These are phyloP conservation scores for Rostratula benghalensis DNA, from an alignment of 2,113 vertebrate species.

Conservation along the genomic window DNA sequence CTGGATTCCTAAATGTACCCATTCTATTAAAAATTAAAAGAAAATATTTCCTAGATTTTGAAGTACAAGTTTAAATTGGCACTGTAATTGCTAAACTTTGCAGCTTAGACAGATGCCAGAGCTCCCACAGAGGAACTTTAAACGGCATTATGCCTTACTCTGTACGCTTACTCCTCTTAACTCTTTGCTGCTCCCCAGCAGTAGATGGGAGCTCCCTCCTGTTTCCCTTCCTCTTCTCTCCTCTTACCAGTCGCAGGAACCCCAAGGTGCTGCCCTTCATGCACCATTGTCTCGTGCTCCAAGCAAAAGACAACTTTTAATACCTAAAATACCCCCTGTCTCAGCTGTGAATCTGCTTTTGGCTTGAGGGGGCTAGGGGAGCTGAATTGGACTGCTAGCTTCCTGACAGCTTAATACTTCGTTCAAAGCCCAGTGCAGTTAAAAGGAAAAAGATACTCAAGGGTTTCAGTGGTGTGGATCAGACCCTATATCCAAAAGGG, in stretches of 20 bases:
- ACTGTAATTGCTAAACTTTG: background rate
- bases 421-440: background rate
- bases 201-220: background rate
- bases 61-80: slow-evolving; percentile 7
- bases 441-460: background rate
- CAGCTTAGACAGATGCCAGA: background rate
- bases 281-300: background rate
- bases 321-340: background rate
- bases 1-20: background rate
- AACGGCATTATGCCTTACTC: background rate
- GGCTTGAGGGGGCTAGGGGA: background rate
- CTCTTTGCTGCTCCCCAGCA: background rate
- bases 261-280: background rate
- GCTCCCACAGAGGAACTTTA: background rate
- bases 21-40: background rate
- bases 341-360: background rate
- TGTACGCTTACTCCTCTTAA: background rate
- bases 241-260: background rate
- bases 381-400: background rate
- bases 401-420: background rate
- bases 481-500: background rate
- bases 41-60: background rate
- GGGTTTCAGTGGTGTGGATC: background rate
- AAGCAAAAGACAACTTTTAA: background rate
- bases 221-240: background rate